These are phyloP conservation scores for Drosophila mimica DNA, from an alignment of 2,888 invertebrate species.

Conservation along the genomic window DNA sequence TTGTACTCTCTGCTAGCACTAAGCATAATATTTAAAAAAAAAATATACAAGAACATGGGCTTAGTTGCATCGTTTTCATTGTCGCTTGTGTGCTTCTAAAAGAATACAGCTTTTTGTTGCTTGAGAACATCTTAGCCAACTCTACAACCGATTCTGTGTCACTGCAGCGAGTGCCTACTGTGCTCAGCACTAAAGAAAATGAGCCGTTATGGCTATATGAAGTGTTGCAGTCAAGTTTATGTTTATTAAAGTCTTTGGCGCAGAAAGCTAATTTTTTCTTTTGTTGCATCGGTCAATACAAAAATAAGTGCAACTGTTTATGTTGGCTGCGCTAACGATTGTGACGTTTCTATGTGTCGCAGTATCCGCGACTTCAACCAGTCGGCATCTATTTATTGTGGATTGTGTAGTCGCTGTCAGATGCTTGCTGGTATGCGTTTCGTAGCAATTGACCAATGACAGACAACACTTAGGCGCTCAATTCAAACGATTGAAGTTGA, in stretches of 20 bases:
- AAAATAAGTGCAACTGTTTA: neutral
- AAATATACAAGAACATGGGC: neutral
- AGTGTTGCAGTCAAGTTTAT: neutral
- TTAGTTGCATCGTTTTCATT: neutral
- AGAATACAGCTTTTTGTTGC: neutral
- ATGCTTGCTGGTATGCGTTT: neutral
- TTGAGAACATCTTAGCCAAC: neutral
- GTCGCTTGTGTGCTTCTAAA: neutral
- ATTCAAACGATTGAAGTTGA: neutral
- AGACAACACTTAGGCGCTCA: neutral
- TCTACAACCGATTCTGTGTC: neutral
- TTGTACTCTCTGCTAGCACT: too few relatives aligned
- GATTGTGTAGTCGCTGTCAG: neutral
- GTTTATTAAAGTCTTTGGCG: neutral
- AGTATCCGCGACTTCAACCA: neutral
- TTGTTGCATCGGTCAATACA: neutral
- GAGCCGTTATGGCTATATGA: neutral
- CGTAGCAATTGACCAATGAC: neutral
- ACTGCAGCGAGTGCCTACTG: neutral
- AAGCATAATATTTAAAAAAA: neutral
- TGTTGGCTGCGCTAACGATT: neutral
- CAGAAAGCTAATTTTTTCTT: neutral
- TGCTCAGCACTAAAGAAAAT: neutral
- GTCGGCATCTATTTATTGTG: neutral
- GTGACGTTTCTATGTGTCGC: neutral